phyloP scores from a whole-genome alignment of 2,888 invertebrate species.

The Sesamia inferens region DNA sequence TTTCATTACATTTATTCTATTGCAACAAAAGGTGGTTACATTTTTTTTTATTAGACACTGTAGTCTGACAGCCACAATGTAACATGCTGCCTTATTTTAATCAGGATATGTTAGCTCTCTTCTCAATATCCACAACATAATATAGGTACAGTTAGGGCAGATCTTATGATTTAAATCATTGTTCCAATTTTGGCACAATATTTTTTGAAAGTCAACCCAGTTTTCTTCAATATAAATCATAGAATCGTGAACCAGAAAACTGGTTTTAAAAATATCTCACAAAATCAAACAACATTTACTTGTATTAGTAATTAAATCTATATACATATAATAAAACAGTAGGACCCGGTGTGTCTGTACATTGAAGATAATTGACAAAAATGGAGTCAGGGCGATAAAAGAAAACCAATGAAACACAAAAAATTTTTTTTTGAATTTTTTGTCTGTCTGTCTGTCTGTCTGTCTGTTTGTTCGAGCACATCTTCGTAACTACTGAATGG shows the following conservation, averaged over 20 bases:
- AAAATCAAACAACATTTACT: slow-evolving; percentile 8
- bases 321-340: too few relatives aligned
- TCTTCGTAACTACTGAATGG: too few relatives aligned
- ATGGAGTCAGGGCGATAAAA: too few relatives aligned
- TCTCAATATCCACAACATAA: neutral
- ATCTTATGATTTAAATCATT: neutral
- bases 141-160: neutral
- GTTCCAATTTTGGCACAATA: neutral
- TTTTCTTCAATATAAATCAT: neutral
- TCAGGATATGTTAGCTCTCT: neutral
- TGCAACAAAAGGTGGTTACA: neutral
- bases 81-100: neutral
- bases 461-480: too few relatives aligned
- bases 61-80: neutral
- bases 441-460: too few relatives aligned
- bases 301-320: slow-evolving; percentile 12
- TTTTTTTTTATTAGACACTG: neutral
- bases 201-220: neutral
- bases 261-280: slow-evolving; percentile 12
- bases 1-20: neutral
- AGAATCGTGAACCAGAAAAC: slow-evolving; percentile 1
- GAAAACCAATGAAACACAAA: too few relatives aligned
- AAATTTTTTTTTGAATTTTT: too few relatives aligned
- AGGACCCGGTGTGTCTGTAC: too few relatives aligned
- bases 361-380: too few relatives aligned